Base-by-base conservation (phyloP, 2,888 invertebrate species). In the Alentia gelatinosa region DNA sequence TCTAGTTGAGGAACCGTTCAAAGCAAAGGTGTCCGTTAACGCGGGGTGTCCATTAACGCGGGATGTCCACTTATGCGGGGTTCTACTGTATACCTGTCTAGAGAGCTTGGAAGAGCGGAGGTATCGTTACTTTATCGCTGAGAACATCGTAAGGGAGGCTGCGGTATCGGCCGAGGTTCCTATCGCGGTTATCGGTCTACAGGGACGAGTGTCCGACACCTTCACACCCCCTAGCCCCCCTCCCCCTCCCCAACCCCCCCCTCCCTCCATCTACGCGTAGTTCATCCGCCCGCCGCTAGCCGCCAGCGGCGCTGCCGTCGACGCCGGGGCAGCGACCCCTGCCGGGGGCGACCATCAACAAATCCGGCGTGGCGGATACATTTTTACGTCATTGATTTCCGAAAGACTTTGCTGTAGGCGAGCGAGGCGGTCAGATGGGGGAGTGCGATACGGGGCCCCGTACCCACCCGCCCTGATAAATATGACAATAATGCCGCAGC, bases 311-410 rank as follows among this genome's bases (percentile, higher is more conserved):
- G 74, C 74, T 74, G 33, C 74, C 26, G 26, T 26, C 74, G 74
- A 9, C 47, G 47, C 74, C 74, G 33, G 12, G 19, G 74, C 33
- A 5, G 79, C 79, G 79, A 79, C 79, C 79, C 79, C 37, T 12
- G 79, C 79, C 79, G 79, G n/a, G 79, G 79, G 79, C 79, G 39
- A 39, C 79, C 79, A 79, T 79, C 79, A 79, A 79, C 79, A 79
- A 79, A 79, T 39, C 37, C 79, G 79, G 39, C 37, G 37, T n/a
- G 26, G 37, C 79, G 79, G 79, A 79, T 79, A 79, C 79, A 79
- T 79, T 79, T 79, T 79, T 79, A 79, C 79, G 79, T 79, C 79
- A 79, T 79, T 79, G 79, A 79, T 79, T 79, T 79, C 79, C 79
- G 37, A 79, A 74, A 74, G 79, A 79, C 37, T 79, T 79, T 79